Conservation (phyloP, 2,113 vertebrate species). For the Ploceus nigricollis region DNA sequence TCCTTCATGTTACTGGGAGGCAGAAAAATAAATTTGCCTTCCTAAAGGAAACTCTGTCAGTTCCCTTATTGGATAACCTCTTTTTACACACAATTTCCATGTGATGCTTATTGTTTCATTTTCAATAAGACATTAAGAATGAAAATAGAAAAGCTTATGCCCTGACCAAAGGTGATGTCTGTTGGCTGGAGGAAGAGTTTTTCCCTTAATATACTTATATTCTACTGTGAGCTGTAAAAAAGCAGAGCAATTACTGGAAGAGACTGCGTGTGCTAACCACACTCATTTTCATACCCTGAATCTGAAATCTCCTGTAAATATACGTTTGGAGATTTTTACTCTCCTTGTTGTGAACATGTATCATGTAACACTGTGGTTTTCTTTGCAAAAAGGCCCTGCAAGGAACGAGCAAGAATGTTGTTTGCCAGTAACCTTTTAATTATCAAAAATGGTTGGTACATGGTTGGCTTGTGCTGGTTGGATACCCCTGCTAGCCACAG, state of each 20-base stretch:
- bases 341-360: background rate
- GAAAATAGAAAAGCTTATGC: background rate
- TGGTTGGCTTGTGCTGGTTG: background rate
- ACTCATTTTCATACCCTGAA: background rate
- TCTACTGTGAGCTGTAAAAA: background rate
- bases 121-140: background rate
- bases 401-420: background rate
- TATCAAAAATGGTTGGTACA: background rate
- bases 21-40: background rate
- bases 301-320: background rate
- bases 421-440: background rate
- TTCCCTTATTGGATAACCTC: background rate
- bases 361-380: background rate
- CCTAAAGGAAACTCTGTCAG: background rate
- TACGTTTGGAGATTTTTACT: background rate
- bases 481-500: background rate
- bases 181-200: background rate
- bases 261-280: background rate
- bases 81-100: background rate
- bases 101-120: background rate
- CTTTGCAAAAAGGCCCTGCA: background rate
- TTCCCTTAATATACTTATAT: background rate
- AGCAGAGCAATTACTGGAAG: background rate
- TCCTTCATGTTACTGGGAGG: background rate
- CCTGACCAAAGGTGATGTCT: background rate